These are phyloP conservation scores for Potorous gilbertii DNA, from an alignment of 2,797 vertebrate genomes.

Conservation along the genomic window DNA sequence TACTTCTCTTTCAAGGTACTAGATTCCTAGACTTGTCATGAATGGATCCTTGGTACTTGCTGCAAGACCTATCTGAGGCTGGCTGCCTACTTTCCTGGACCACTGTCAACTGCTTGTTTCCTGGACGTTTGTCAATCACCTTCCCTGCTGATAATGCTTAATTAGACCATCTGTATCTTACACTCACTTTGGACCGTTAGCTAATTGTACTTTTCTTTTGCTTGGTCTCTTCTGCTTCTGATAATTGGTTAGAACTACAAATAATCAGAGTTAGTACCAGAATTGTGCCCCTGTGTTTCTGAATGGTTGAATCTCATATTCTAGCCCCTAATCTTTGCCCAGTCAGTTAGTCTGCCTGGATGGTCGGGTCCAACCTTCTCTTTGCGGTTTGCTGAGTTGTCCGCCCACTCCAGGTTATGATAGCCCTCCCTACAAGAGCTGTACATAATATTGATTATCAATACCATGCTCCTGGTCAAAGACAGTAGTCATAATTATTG, in stretches of 20 bases:
- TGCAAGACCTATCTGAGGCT: background rate
- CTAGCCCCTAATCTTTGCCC: background rate
- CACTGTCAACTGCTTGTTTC: background rate
- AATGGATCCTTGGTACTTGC: background rate
- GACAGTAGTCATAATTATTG: background rate
- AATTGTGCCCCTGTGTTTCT: background rate
- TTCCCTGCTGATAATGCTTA: background rate
- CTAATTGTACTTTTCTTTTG: background rate
- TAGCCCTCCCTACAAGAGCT: background rate
- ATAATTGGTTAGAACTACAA: background rate
- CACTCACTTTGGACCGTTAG: background rate
- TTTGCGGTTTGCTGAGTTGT: background rate
- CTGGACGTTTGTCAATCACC: background rate
- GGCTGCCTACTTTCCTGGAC: background rate
- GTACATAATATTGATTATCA: background rate
- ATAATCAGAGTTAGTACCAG: background rate
- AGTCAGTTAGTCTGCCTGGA: background rate
- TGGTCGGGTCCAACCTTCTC: background rate
- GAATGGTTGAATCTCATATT: background rate
- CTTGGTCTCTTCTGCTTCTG: background rate
- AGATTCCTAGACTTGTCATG: background rate
- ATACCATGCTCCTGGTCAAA: background rate
- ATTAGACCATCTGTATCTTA: background rate
- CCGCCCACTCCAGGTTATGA: background rate
- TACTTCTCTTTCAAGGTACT: background rate